Evolutionary conservation across 2,113 vertebrate species (phyloP).

Genomic region (Elaphurus davidianus): DNA sequence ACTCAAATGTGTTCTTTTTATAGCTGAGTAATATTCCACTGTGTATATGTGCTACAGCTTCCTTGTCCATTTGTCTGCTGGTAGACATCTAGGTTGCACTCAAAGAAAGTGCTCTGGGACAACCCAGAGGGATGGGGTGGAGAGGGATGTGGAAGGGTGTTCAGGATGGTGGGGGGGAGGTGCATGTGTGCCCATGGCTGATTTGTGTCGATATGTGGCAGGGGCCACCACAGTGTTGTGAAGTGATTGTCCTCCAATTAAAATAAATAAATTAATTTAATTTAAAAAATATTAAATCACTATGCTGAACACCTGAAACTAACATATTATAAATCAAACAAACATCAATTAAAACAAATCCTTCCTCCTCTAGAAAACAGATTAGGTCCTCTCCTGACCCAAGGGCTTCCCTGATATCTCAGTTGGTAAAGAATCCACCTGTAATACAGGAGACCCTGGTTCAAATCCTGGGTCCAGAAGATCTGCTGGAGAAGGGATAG

Average conservation of each 20-base stretch:
- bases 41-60: neutral
- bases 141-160: neutral
- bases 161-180: neutral
- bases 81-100: neutral
- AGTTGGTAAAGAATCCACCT: neutral
- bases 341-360: neutral
- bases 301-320: neutral
- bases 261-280: neutral
- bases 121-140: neutral
- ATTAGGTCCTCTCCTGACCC: neutral
- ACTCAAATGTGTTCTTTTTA: neutral
- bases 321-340: neutral
- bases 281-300: neutral
- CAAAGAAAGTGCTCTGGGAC: neutral
- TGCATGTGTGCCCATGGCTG: accelerated
- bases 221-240: neutral
- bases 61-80: neutral
- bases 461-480: neutral
- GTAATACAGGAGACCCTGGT: neutral
- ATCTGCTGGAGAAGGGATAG: neutral
- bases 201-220: neutral
- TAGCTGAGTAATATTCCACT: neutral
- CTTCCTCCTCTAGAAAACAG: accelerated
- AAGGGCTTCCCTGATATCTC: neutral
- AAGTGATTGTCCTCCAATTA: neutral